Conservation (phyloP, 2,888 invertebrate genomes). For the Spatulosminthurus flaviceps region DNA sequence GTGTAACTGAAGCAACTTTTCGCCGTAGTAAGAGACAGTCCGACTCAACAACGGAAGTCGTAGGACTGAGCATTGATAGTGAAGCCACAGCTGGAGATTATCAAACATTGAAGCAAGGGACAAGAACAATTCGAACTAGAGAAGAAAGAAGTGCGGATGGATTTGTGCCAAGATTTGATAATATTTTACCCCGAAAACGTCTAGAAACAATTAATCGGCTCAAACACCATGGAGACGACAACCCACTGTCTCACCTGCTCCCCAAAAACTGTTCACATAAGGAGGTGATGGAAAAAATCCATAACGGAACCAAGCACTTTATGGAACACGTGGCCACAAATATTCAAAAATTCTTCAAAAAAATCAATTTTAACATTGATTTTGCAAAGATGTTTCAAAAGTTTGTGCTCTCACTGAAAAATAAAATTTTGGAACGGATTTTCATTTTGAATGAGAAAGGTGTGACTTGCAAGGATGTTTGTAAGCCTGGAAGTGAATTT, state of each 20-base stretch:
- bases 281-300: too few relatives aligned
- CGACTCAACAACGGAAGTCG: not conserved
- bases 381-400: not conserved
- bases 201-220: too few relatives aligned
- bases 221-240: too few relatives aligned
- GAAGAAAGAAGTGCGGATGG: too few relatives aligned
- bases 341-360: not conserved
- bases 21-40: not conserved
- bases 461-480: not conserved
- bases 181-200: too few relatives aligned
- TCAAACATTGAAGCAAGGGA: not conserved
- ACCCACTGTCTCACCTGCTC: too few relatives aligned
- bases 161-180: too few relatives aligned
- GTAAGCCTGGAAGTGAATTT: not conserved
- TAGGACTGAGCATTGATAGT: not conserved
- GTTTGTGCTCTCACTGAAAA: not conserved
- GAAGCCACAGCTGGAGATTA: not conserved
- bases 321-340: not conserved
- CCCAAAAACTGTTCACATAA: too few relatives aligned
- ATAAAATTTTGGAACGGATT: not conserved
- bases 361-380: not conserved
- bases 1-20: too few relatives aligned
- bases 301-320: too few relatives aligned
- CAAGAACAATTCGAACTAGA: not conserved
- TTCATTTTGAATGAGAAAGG: not conserved